Evolutionary conservation across 2,888 invertebrate species (phyloP).

Genomic region (Ichneumoninae sp.): DNA sequence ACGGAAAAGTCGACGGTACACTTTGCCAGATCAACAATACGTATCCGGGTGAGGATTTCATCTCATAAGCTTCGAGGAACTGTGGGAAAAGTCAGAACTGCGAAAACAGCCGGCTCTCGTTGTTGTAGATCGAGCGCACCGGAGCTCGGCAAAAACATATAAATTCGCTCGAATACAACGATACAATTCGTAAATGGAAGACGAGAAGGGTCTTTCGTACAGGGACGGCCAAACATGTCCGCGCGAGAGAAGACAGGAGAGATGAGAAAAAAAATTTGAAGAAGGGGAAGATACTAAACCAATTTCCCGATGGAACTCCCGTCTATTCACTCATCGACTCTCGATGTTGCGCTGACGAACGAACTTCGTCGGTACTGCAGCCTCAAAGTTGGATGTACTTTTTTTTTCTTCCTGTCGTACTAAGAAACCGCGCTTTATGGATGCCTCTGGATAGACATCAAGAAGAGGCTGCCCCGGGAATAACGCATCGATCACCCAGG

Average conservation of each 20-base stretch:
- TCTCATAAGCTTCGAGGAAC: slow-evolving; percentile 23
- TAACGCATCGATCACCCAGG: slow-evolving; percentile 32
- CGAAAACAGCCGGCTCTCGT: slow-evolving; percentile 10
- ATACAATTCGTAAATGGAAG: slow-evolving; percentile 14
- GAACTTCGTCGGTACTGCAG: slow-evolving; percentile 12
- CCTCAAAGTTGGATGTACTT: slow-evolving; percentile 46
- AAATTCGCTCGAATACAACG: slow-evolving; percentile 4
- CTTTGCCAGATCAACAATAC: slow-evolving; percentile 60
- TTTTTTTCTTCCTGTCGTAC: slow-evolving; percentile 33
- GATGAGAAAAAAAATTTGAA: not conserved
- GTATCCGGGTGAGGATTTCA: slow-evolving; percentile 33
- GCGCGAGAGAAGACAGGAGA: not conserved
- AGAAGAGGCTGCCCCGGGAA: not conserved
- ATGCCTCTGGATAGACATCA: not conserved
- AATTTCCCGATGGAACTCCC: slow-evolving; percentile 49
- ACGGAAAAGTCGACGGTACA: slow-evolving; percentile 37
- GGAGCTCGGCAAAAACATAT: slow-evolving; percentile 26
- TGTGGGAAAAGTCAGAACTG: slow-evolving; percentile 37
- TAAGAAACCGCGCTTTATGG: slow-evolving; percentile 40
- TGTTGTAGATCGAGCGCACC: not conserved
- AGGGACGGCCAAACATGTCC: not conserved
- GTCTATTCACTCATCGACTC: slow-evolving; percentile 56
- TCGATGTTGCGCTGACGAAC: slow-evolving; percentile 23
- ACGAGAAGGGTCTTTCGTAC: slow-evolving; percentile 7
- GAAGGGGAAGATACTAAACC: slow-evolving; percentile 17